A percentile compares a stretch with the other conserved stretches of the same genome.
Conservation (phyloP, 35 echinoderm and acorn worm species). For the Anneissia japonica region DNA sequence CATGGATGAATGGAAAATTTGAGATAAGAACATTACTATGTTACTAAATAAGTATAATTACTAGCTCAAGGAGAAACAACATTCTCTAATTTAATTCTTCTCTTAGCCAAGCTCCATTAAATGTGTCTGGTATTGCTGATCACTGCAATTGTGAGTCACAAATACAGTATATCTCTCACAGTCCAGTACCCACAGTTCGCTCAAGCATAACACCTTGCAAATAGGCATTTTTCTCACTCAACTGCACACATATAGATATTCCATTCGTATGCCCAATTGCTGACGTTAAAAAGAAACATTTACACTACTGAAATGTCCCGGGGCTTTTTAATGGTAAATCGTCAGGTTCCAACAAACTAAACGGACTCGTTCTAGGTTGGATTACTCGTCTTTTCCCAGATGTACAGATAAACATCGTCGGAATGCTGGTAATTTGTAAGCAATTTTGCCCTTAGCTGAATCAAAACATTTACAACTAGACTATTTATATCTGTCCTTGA, state of each 20-base stretch:
- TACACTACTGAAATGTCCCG: neutral
- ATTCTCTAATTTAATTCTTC: too few relatives aligned
- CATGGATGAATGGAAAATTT: too few relatives aligned
- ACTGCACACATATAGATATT: neutral
- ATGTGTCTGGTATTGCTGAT: too few relatives aligned
- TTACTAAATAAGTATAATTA: too few relatives aligned
- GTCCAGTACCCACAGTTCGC: neutral
- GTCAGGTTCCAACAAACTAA: neutral
- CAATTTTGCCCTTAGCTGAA: neutral
- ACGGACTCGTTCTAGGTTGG: too few relatives aligned
- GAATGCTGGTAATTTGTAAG: neutral
- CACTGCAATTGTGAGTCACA: too few relatives aligned
- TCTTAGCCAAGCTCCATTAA: too few relatives aligned
- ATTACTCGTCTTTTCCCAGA: neutral
- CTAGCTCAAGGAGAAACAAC: too few relatives aligned
- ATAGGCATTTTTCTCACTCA: neutral
- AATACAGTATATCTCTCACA: neutral
- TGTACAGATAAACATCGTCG: neutral
- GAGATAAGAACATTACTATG: too few relatives aligned
- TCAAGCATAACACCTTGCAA: neutral
- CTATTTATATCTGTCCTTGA: too few relatives aligned
- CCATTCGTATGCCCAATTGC: neutral
- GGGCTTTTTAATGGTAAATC: neutral
- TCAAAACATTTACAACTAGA: too few relatives aligned
- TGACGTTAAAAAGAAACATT: neutral